Conservation (phyloP, 1,140 invertebrate species). For the Goniozus legneri region DNA sequence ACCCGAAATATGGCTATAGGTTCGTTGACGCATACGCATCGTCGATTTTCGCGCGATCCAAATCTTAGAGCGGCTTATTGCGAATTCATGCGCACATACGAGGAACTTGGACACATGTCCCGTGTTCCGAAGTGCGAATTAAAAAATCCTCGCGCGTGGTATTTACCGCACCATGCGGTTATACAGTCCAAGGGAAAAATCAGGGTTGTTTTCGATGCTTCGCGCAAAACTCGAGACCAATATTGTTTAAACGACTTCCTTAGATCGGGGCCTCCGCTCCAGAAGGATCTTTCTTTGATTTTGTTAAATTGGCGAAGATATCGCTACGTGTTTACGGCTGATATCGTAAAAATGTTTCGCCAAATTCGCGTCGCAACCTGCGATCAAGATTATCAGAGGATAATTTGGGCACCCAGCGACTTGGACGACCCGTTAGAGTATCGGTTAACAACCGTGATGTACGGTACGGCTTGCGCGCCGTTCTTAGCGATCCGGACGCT, state of each 20-base stretch:
- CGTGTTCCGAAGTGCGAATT: not conserved
- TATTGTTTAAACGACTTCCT: not conserved
- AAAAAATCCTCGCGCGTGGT: not conserved
- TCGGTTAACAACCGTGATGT: not conserved
- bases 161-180: not conserved
- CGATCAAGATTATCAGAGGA: slow-evolving; percentile 27
- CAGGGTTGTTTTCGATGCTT: not conserved
- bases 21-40: not conserved
- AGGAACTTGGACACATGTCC: not conserved
- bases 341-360: slow-evolving; percentile 17
- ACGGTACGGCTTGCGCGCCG: not conserved
- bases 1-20: not conserved
- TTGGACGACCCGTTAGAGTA: not conserved
- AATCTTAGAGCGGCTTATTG: not conserved
- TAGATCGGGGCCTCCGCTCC: not conserved
- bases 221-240: not conserved
- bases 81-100: not conserved
- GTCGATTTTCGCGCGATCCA: not conserved
- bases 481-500: not conserved
- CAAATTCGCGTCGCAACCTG: slow-evolving; percentile 13
- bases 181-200: not conserved
- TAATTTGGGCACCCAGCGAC: slow-evolving; percentile 25
- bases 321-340: slow-evolving; percentile 7
- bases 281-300: not conserved
- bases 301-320: slow-evolving; percentile 4